Percentiles rank a stretch among this genome's conserved stretches.
Conservation (phyloP, 2,797 vertebrate genomes). For the Periophthalmus magnuspinnatus region DNA sequence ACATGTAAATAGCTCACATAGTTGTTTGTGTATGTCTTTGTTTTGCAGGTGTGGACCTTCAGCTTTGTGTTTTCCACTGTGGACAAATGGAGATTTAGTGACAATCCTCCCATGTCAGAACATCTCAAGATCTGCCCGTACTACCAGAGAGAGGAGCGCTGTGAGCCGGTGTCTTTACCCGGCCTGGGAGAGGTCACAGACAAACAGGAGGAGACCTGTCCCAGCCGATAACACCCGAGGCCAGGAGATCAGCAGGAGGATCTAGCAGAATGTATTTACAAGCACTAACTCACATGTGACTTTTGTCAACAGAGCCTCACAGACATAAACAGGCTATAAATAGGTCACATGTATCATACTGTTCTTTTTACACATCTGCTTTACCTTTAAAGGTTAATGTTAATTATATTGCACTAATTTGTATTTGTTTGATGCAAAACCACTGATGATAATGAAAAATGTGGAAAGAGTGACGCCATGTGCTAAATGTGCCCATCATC, state of each 20-base stretch:
- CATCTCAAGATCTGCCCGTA: constrained; percentile 90
- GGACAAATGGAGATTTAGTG: constrained; percentile 83
- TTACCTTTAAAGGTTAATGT: neutral
- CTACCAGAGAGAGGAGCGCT: constrained; percentile 80
- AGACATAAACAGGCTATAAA: neutral
- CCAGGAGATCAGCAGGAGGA: constrained; percentile 27
- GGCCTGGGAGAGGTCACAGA: constrained; percentile 76
- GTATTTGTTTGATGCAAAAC: neutral
- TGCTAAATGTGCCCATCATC: neutral
- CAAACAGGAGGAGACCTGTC: constrained; percentile 53
- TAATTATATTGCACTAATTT: neutral
- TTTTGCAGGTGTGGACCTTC: constrained; percentile 89
- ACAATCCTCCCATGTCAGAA: constrained; percentile 82
- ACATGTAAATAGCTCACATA: neutral
- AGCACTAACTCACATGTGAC: constrained; percentile 14
- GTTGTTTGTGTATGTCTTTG: constrained; percentile 19
- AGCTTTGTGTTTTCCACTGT: constrained; percentile 90
- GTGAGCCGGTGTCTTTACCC: constrained; percentile 81
- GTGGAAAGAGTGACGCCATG: neutral
- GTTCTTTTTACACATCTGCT: neutral
- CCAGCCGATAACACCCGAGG: constrained; percentile 33
- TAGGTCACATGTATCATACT: neutral
- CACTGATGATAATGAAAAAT: neutral
- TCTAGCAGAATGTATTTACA: constrained; percentile 20
- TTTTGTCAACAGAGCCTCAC: neutral